A percentile compares a stretch with the other conserved stretches of the same genome.
phyloP scores from a whole-genome alignment of 2,888 invertebrate species.

The Mamestra brassicae region DNA sequence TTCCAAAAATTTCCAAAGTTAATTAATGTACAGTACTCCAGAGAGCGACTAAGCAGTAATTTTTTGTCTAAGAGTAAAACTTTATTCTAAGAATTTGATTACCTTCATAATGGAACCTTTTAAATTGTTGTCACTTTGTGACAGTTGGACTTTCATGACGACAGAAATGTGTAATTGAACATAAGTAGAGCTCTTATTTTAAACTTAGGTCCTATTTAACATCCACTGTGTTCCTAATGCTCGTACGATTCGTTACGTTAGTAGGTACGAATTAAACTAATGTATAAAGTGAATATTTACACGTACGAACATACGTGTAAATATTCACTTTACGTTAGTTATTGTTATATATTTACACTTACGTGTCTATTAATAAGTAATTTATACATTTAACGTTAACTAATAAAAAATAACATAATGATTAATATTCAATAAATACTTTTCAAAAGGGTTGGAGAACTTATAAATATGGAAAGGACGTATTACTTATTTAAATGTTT shows the following conservation, averaged over 20 bases:
- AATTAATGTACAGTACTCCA: constrained; percentile 52
- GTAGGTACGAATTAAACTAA: background rate
- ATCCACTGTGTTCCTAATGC: background rate
- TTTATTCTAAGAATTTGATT: constrained; percentile 40
- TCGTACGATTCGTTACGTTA: background rate
- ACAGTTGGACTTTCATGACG: constrained; percentile 10
- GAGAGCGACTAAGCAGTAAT: constrained; percentile 20
- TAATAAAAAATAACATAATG: too few species aligned
- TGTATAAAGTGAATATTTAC: background rate
- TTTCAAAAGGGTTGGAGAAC: too few species aligned
- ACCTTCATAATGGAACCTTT: constrained; percentile 36
- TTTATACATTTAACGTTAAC: too few species aligned
- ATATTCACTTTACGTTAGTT: too few species aligned
- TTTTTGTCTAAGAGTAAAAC: constrained; percentile 39
- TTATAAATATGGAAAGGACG: too few species aligned
- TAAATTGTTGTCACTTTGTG: constrained; percentile 18
- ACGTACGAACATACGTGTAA: background rate
- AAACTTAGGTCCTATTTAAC: background rate
- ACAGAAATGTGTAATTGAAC: constrained; percentile 1
- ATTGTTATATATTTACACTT: too few species aligned
- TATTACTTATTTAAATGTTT: too few species aligned
- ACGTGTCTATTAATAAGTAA: too few species aligned
- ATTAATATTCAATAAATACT: too few species aligned
- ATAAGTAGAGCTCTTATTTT: background rate
- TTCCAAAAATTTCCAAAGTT: background rate